Conservation (phyloP, 2,113 vertebrate species). For the Synodontis membranacea region DNA sequence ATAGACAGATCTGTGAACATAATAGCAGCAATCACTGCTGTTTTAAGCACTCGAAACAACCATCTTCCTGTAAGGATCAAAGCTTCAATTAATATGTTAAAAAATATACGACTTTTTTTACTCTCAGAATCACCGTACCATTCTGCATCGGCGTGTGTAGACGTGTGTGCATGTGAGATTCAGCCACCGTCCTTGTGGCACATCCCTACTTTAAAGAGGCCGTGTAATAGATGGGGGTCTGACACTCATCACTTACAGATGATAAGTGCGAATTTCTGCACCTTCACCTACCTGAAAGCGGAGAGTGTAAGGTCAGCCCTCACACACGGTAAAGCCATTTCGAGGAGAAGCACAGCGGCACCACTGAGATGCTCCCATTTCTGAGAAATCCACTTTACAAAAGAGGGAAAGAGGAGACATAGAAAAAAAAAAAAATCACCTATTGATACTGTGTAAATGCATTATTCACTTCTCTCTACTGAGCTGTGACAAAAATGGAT, state of each 20-base stretch:
- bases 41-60: not conserved
- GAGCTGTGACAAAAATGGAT: slow-evolving; percentile 73
- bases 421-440: slow-evolving; percentile 60
- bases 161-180: slow-evolving; percentile 9
- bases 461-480: slow-evolving; percentile 62
- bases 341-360: slow-evolving; percentile 56
- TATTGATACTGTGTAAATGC: slow-evolving; percentile 69
- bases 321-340: slow-evolving; percentile 63
- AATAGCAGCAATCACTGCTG: not conserved
- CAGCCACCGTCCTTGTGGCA: slow-evolving; percentile 4
- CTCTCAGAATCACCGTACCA: not conserved
- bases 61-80: not conserved
- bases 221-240: slow-evolving; percentile 62
- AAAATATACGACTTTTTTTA: not conserved
- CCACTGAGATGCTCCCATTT: slow-evolving; percentile 53
- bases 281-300: slow-evolving; percentile 61
- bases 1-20: not conserved
- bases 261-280: slow-evolving; percentile 68
- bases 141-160: not conserved
- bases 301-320: slow-evolving; percentile 58
- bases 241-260: slow-evolving; percentile 65
- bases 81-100: not conserved
- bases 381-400: slow-evolving; percentile 53
- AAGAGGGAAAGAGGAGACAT: slow-evolving; percentile 45
- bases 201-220: slow-evolving; percentile 48